Evolutionary conservation across 2,888 invertebrate species (phyloP).

Genomic region (Eucera pruinosa): DNA sequence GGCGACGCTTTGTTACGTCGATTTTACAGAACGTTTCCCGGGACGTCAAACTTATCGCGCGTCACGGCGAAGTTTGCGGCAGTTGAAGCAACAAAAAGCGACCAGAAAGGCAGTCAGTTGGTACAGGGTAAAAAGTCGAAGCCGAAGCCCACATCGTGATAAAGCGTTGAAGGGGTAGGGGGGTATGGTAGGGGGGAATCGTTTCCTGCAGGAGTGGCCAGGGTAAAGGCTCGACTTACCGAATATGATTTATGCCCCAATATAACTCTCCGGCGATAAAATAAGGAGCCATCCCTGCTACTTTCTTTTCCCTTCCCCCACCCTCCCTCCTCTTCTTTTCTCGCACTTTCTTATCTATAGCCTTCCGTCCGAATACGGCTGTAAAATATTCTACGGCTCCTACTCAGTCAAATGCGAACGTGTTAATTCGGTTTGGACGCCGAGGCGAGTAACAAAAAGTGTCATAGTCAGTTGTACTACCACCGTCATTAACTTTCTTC

Average conservation of each 20-base stretch:
- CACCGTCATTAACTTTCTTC: conserved; percentile 24
- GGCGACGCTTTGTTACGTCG: conserved; percentile 35
- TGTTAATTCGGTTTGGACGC: too few relatives aligned
- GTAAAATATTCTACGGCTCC: too few relatives aligned
- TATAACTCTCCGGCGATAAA: conserved; percentile 79
- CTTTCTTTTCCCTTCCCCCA: neutral
- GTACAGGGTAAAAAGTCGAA: conserved; percentile 48
- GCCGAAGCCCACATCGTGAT: conserved; percentile 65
- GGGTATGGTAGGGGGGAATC: conserved; percentile 58
- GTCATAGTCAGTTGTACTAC: conserved; percentile 1
- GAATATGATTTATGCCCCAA: conserved; percentile 80
- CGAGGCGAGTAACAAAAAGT: too few relatives aligned
- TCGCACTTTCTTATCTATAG: neutral
- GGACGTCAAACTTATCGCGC: conserved; percentile 61
- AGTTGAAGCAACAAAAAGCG: conserved; percentile 49
- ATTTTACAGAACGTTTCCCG: conserved; percentile 47
- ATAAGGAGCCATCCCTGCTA: conserved; percentile 72
- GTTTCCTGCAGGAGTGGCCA: conserved; percentile 66
- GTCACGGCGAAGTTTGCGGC: conserved; percentile 48
- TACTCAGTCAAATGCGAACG: too few relatives aligned
- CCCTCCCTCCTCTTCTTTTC: neutral
- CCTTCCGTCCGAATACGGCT: too few relatives aligned
- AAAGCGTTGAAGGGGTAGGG: too few relatives aligned
- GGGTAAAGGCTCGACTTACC: conserved; percentile 75
- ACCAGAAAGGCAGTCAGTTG: conserved; percentile 45